A percentile compares a stretch with the other conserved stretches of the same genome.
Evolutionary conservation across 2,888 invertebrate genomes (phyloP).

Genomic region (Encarsia formosa): DNA sequence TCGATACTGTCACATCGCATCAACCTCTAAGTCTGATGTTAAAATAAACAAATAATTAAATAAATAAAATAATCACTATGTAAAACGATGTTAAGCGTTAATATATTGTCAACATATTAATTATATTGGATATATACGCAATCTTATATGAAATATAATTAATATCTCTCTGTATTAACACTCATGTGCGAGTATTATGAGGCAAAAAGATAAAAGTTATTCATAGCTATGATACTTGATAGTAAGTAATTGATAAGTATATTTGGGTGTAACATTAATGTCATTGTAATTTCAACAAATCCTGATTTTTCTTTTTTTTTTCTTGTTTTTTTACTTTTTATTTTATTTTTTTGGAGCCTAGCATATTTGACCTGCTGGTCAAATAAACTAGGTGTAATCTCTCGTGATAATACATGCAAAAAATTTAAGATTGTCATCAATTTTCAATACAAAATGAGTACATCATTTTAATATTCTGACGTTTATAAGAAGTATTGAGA

Average conservation of each 20-base stretch:
- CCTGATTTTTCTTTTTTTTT: constrained; percentile 7
- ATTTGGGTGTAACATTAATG: constrained; percentile 28
- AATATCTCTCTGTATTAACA: constrained; percentile 32
- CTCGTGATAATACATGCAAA: too few relatives aligned
- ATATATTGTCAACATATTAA: constrained; percentile 30
- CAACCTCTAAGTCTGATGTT: constrained; percentile 27
- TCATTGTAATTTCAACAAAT: constrained; percentile 20
- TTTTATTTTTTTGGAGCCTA: too few relatives aligned
- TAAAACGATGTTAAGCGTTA: constrained; percentile 28
- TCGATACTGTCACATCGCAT: constrained; percentile 26
- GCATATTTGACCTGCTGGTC: too few relatives aligned
- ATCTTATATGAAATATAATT: constrained; percentile 34
- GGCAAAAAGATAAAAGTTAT: neutral
- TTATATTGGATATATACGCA: constrained; percentile 27
- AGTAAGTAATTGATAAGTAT: constrained; percentile 23
- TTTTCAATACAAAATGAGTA: too few relatives aligned
- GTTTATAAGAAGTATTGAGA: too few relatives aligned
- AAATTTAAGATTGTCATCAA: too few relatives aligned
- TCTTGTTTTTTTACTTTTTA: neutral
- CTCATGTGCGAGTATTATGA: constrained; percentile 7
- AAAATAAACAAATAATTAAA: constrained; percentile 14
- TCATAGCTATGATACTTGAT: constrained; percentile 13
- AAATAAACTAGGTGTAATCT: too few relatives aligned
- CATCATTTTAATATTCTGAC: too few relatives aligned
- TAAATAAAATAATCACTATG: constrained; percentile 18